Percentiles rank a stretch among this genome's conserved stretches.
Conservation (phyloP, 2,888 invertebrate genomes). For the Didymodactylos carnosus region DNA sequence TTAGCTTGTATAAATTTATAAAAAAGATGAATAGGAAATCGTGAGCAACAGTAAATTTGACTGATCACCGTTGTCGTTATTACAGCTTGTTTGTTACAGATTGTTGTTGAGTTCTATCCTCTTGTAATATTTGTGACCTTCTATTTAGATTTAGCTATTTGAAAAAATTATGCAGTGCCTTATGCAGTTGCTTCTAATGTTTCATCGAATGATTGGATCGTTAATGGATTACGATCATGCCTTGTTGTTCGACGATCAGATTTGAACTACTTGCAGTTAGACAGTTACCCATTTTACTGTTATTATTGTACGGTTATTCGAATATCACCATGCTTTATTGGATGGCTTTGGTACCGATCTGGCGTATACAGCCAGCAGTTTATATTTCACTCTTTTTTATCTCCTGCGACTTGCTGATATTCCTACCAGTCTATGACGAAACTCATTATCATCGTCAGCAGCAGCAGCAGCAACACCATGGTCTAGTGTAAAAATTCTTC, state of each 20-base stretch:
- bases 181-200: neutral
- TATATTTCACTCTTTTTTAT: neutral
- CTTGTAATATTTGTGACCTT: neutral
- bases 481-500: neutral
- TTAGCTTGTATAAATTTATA: too few species aligned
- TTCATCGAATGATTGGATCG: neutral
- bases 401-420: neutral
- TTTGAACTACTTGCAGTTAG: too few species aligned
- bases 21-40: too few species aligned
- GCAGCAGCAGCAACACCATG: too few species aligned
- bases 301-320: neutral
- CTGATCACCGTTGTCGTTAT: too few species aligned
- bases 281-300: too few species aligned
- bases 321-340: slow-evolving; percentile 76
- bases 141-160: neutral
- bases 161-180: neutral
- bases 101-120: too few species aligned
- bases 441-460: neutral
- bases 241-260: neutral
- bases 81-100: too few species aligned
- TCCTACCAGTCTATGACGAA: neutral
- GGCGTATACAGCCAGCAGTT: slow-evolving; percentile 54
- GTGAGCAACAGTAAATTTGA: too few species aligned
- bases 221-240: neutral
- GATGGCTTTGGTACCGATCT: slow-evolving; percentile 87